These are phyloP conservation scores for Drosophila algonquin DNA, from an alignment of 2,888 invertebrate species.

Conservation along the genomic window DNA sequence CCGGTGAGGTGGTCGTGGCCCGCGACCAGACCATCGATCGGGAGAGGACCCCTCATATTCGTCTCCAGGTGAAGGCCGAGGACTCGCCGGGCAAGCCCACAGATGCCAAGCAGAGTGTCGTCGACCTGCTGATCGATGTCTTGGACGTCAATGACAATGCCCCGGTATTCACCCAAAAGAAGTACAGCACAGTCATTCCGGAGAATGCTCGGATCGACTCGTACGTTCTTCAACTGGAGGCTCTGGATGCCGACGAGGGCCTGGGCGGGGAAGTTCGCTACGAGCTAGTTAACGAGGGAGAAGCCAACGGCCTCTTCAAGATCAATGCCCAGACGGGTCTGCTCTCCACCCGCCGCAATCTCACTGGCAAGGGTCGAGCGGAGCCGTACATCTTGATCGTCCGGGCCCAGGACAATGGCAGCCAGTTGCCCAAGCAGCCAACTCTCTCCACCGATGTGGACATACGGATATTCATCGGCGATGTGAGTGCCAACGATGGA, in stretches of 20 bases:
- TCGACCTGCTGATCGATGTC: conserved; percentile 88
- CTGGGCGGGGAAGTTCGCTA: conserved; percentile 89
- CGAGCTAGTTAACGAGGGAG: conserved; percentile 89
- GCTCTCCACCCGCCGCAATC: conserved; percentile 87
- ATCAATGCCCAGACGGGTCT: conserved; percentile 88
- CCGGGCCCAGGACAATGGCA: conserved; percentile 89
- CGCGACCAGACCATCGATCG: conserved; percentile 89
- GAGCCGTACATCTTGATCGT: conserved; percentile 89
- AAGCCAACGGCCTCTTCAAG: conserved; percentile 88
- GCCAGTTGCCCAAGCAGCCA: conserved; percentile 84
- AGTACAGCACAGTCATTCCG: conserved; percentile 89
- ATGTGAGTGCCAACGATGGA: conserved; percentile 92
- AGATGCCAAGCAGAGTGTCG: conserved; percentile 87
- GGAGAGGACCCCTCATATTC: conserved; percentile 88
- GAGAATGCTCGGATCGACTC: conserved; percentile 89
- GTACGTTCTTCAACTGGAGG: conserved; percentile 88
- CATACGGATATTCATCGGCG: conserved; percentile 89
- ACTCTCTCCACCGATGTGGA: conserved; percentile 87
- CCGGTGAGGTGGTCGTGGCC: conserved; percentile 88
- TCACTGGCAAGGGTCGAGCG: conserved; percentile 91
- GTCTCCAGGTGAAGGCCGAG: conserved; percentile 89
- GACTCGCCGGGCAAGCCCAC: conserved; percentile 90
- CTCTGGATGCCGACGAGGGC: conserved; percentile 91
- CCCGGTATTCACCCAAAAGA: conserved; percentile 87
- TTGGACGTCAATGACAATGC: conserved; percentile 92